Evolutionary conservation across 2,113 vertebrate species (phyloP).

Genomic region (Xenopus borealis): DNA sequence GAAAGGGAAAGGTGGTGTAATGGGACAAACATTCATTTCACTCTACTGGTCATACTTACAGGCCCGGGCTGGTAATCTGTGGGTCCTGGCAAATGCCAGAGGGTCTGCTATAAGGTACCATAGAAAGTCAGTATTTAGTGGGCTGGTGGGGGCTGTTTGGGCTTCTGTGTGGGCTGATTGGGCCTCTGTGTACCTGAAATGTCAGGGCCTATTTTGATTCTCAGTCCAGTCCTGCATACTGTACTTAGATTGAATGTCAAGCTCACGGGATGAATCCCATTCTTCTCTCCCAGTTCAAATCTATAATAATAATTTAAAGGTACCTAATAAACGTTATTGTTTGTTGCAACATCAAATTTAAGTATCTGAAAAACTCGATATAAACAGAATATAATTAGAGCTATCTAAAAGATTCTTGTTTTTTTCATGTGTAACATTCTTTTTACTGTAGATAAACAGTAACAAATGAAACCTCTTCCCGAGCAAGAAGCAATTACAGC

Average conservation of each 20-base stretch:
- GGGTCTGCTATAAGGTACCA: no score
- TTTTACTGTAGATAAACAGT: slow-evolving; percentile 74
- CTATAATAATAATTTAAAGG: slow-evolving; percentile 75
- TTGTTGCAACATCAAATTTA: slow-evolving; percentile 79
- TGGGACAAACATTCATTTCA: slow-evolving; percentile 11
- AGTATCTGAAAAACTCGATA: slow-evolving; percentile 75
- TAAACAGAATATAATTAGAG: slow-evolving; percentile 78
- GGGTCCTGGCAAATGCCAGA: no score
- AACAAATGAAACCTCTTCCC: slow-evolving; percentile 69
- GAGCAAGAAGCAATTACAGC: slow-evolving; percentile 76
- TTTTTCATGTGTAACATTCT: slow-evolving; percentile 79
- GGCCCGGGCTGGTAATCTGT: no score
- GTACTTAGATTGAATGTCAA: slow-evolving; percentile 63
- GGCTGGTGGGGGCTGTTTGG: no score
- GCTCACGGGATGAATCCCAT: slow-evolving; percentile 60
- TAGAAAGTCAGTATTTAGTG: no score
- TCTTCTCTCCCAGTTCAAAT: slow-evolving; percentile 63
- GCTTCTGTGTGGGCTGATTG: no score
- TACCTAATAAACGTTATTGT: slow-evolving; percentile 75
- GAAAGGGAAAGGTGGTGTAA: slow-evolving; percentile 14
- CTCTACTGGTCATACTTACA: slow-evolving; percentile 50
- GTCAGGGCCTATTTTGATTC: no score
- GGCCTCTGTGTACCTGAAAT: no score
- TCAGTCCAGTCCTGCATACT: no score
- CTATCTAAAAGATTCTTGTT: slow-evolving; percentile 78